Evolutionary conservation across 2,797 vertebrate species (phyloP).

Genomic region (Argya squamiceps): DNA sequence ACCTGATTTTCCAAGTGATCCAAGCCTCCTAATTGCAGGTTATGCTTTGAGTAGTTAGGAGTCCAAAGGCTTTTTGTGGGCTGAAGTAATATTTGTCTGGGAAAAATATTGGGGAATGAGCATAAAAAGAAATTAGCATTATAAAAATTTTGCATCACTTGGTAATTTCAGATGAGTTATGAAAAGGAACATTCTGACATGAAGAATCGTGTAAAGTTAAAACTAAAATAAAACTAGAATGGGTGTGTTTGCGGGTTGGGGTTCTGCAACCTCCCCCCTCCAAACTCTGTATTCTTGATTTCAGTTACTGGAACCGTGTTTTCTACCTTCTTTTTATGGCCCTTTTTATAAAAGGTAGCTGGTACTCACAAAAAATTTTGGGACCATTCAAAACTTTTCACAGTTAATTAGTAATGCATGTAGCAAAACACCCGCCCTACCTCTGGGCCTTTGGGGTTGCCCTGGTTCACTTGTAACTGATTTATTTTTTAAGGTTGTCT

Average conservation of each 20-base stretch:
- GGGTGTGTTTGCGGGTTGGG: not conserved
- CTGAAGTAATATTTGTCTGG: conserved; percentile 50
- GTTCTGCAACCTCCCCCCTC: not conserved
- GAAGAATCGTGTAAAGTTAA: not conserved
- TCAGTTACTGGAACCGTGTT: conserved; percentile 53
- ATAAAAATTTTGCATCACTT: conserved; percentile 29
- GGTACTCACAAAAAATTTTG: conserved; percentile 58
- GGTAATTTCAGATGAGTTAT: conserved; percentile 44
- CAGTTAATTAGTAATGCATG: conserved; percentile 74
- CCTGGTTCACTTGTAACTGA: conserved; percentile 70
- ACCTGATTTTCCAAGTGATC: conserved; percentile 43
- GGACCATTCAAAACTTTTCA: conserved; percentile 70
- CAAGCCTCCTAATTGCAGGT: conserved; percentile 42
- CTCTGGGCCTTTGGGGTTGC: conserved; percentile 66
- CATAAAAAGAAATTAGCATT: not conserved
- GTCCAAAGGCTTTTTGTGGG: conserved; percentile 17
- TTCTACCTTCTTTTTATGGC: conserved; percentile 45
- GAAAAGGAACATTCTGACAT: conserved; percentile 14
- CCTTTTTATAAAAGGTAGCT: conserved; percentile 69
- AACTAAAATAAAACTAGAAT: conserved; percentile 23
- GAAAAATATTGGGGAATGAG: not conserved
- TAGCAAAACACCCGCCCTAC: conserved; percentile 71
- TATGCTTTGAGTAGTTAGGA: conserved; percentile 40
- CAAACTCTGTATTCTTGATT: conserved; percentile 14
- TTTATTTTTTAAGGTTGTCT: conserved; percentile 73